Conservation (phyloP, 2,113 vertebrate species). For the Artemisiospiza belli region DNA sequence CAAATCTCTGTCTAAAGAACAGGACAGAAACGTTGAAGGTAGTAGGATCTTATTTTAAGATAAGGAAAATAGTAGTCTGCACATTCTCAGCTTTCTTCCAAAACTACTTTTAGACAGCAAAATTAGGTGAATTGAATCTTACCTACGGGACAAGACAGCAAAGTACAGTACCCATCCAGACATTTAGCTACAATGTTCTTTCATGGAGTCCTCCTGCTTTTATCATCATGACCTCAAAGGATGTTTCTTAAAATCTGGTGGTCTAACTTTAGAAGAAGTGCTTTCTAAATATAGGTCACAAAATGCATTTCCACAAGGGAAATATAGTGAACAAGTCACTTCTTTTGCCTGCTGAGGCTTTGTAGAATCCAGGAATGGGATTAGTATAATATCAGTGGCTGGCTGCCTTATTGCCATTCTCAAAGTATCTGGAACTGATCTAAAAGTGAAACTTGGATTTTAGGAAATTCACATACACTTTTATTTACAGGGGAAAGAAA, state of each 20-base stretch:
- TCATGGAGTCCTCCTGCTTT: neutral
- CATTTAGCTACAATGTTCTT: neutral
- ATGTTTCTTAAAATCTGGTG: neutral
- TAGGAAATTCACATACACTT: neutral
- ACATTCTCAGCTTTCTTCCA: neutral
- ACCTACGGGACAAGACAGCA: neutral
- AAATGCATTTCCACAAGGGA: neutral
- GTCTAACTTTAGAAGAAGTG: neutral
- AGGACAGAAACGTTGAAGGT: neutral
- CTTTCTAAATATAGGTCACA: neutral
- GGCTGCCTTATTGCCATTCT: rapidly evolving
- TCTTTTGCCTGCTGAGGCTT: neutral
- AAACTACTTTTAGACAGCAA: neutral
- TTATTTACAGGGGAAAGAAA: neutral
- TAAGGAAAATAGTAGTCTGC: neutral
- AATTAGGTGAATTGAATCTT: neutral
- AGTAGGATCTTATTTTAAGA: neutral
- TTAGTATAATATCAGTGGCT: neutral
- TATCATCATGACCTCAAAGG: neutral
- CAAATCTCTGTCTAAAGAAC: neutral
- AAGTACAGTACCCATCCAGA: neutral
- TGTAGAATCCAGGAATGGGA: neutral
- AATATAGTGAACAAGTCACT: neutral
- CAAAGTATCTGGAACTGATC: neutral
- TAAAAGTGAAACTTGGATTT: neutral